A percentile compares a stretch with the other conserved stretches of the same genome.
These are phyloP conservation scores for Zoanthus sansibaricus DNA, from an alignment of 92 coral and sea anemone genomes.

Conservation along the genomic window DNA sequence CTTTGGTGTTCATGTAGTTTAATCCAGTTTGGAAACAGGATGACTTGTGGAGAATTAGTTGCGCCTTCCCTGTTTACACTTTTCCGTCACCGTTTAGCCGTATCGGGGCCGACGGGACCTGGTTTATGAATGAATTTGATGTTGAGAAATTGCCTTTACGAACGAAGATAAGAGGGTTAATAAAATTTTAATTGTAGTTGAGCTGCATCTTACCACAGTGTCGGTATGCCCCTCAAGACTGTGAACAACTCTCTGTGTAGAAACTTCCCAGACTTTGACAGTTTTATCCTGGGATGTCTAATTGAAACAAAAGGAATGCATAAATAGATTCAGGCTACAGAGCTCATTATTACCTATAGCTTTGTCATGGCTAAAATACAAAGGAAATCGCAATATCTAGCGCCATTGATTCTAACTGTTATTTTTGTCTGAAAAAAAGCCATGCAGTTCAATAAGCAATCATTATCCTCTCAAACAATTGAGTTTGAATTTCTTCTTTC, in stretches of 20 bases:
- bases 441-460: too few relatives aligned
- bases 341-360: too few relatives aligned
- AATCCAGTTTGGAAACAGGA: neutral
- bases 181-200: neutral
- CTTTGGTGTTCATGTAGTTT: neutral
- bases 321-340: neutral
- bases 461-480: too few relatives aligned
- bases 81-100: neutral
- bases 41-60: neutral
- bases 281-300: conserved; percentile 72
- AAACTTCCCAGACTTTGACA: conserved; percentile 66
- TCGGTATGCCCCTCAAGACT: conserved; percentile 65
- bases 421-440: too few relatives aligned
- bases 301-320: neutral
- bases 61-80: neutral
- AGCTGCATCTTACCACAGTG: conserved; percentile 60
- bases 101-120: neutral
- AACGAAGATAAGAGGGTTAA: too few relatives aligned
- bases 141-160: too few relatives aligned
- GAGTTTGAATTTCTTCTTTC: too few relatives aligned
- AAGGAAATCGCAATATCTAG: too few relatives aligned
- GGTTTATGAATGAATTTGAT: neutral
- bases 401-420: too few relatives aligned
- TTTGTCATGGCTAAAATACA: too few relatives aligned
- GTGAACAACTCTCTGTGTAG: conserved; percentile 50